Conservation (phyloP, 64 coral and sea anemone genomes). For the Hydrozoanthus tunicans region DNA sequence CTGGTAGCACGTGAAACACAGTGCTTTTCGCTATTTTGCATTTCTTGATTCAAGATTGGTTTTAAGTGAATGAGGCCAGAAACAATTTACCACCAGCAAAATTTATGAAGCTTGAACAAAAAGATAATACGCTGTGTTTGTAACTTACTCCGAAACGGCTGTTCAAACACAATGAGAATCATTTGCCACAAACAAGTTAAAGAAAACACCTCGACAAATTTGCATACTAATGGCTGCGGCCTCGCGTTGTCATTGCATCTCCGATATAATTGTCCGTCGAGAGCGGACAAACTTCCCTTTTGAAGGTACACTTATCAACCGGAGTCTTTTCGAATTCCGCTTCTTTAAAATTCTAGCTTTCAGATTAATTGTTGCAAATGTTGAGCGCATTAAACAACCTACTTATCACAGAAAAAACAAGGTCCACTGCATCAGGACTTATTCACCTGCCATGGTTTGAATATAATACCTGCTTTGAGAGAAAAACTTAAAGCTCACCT, state of each 20-base stretch:
- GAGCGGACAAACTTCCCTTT: background rate
- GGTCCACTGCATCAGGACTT: background rate
- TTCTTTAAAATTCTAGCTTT: background rate
- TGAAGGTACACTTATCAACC: slow-evolving; percentile 17
- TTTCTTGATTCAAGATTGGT: background rate
- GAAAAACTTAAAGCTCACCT: background rate
- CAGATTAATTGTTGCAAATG: background rate
- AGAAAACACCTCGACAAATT: slow-evolving; percentile 36
- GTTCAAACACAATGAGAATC: slow-evolving; percentile 45
- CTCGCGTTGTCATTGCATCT: background rate
- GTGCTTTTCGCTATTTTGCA: slow-evolving; percentile 26
- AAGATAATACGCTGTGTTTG: slow-evolving; percentile 34
- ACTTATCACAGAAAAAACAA: slow-evolving; percentile 11
- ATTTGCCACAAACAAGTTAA: slow-evolving; percentile 49
- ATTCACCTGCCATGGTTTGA: slow-evolving; percentile 46
- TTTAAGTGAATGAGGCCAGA: background rate
- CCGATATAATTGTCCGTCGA: slow-evolving; percentile 16
- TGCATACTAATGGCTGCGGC: slow-evolving; percentile 18
- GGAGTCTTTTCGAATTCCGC: background rate
- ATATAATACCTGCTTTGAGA: slow-evolving; percentile 38
- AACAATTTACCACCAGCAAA: slow-evolving; percentile 60
- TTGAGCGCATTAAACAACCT: background rate
- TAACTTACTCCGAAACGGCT: slow-evolving; percentile 51
- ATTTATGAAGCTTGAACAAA: slow-evolving; percentile 29
- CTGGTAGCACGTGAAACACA: slow-evolving; percentile 7